A percentile compares a stretch with the other conserved stretches of the same genome.
Evolutionary conservation across 1,140 invertebrate genomes (phyloP).

Genomic region (Ips typographus): DNA sequence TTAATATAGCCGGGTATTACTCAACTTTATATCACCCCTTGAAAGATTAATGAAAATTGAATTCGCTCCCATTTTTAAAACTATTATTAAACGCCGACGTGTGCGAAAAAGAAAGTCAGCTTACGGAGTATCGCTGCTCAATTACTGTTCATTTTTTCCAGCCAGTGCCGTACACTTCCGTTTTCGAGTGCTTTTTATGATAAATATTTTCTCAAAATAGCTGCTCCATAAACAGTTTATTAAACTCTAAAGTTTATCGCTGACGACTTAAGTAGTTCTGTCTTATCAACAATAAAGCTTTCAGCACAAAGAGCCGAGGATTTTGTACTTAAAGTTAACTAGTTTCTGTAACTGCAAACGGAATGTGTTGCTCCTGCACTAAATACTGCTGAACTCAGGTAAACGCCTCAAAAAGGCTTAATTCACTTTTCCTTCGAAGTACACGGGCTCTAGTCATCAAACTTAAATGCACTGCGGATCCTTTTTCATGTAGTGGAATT

Average conservation of each 20-base stretch:
- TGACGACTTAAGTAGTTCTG: no score
- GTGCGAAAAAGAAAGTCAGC: conserved; percentile 18
- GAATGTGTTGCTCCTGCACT: no score
- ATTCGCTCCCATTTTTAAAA: conserved; percentile 34
- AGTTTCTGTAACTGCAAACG: no score
- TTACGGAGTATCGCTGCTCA: conserved; percentile 17
- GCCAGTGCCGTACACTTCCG: no score
- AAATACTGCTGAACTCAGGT: no score
- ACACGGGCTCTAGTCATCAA: conserved; percentile 18
- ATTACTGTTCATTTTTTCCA: neutral
- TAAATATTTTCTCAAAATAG: no score
- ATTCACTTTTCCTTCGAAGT: neutral
- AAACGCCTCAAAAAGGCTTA: neutral
- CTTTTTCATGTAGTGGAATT: conserved; percentile 22
- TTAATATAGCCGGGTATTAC: neutral
- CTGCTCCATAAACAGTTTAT: no score
- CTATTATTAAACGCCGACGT: conserved; percentile 34
- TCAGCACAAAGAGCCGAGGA: no score
- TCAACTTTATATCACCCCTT: conserved; percentile 26
- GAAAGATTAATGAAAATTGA: conserved; percentile 36
- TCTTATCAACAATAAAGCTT: no score
- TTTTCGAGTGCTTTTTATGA: no score
- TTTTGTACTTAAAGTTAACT: no score
- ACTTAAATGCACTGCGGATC: conserved; percentile 29
- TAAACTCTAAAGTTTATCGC: no score